A percentile compares a stretch with the other conserved stretches of the same genome.
phyloP scores from a whole-genome alignment of 1,140 invertebrate genomes.

The Plodia interpunctella region DNA sequence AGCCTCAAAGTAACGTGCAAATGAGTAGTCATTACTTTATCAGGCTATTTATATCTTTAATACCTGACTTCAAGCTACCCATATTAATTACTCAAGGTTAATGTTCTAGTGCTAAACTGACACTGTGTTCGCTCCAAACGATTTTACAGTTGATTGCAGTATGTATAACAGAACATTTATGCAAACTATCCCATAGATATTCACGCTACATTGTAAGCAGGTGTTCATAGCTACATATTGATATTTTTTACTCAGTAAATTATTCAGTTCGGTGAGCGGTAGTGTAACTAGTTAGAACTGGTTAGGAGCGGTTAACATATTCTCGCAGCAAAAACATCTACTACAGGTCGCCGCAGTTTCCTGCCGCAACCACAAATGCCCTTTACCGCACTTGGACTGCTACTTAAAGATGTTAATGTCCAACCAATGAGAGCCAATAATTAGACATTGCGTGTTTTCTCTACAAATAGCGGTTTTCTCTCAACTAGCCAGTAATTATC shows the following conservation, averaged over 20 bases:
- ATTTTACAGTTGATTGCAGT: slow-evolving; percentile 5
- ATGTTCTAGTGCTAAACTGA: not conserved
- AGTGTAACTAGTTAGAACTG: not conserved
- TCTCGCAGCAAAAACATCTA: slow-evolving; percentile 6
- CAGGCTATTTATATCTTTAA: not conserved
- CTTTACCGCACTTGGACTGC: slow-evolving; percentile 43
- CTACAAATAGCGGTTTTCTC: not conserved
- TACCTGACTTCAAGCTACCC: not conserved
- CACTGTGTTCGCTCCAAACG: not conserved
- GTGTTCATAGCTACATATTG: not conserved
- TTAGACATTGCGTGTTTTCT: slow-evolving; percentile 18
- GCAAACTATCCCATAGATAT: not conserved
- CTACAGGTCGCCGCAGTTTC: slow-evolving; percentile 31
- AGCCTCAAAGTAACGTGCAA: not conserved
- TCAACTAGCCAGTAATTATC: not conserved
- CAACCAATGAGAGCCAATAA: slow-evolving; percentile 24
- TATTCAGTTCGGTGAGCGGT: not conserved
- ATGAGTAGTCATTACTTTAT: not conserved
- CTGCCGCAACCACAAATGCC: slow-evolving; percentile 57
- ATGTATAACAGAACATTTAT: slow-evolving; percentile 1
- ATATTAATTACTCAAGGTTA: not conserved
- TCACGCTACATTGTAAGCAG: not conserved
- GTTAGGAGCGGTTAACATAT: not conserved
- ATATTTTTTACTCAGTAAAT: not conserved
- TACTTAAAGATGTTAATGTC: slow-evolving; percentile 47